Evolutionary conservation across 2,113 vertebrate genomes (phyloP).

Genomic region (Casuarius casuarius): DNA sequence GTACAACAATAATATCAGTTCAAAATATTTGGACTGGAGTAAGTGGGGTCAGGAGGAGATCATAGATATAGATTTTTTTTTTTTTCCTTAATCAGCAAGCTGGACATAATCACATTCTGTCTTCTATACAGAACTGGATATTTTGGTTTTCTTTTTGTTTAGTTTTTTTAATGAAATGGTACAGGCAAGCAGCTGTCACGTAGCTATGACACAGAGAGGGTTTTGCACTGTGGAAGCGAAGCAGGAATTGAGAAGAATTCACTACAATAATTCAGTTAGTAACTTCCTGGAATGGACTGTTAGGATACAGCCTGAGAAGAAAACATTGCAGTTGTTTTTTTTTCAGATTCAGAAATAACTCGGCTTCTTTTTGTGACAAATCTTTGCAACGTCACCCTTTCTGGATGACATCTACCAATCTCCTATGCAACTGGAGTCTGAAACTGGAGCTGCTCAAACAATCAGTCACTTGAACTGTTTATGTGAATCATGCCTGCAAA

Average conservation of each 20-base stretch:
- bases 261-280: not conserved
- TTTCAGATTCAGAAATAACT: constrained; percentile 46
- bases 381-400: constrained; percentile 1
- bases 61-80: constrained; percentile 12
- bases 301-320: constrained; percentile 47
- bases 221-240: constrained; percentile 21
- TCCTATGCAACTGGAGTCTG: constrained; percentile 39
- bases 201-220: not conserved
- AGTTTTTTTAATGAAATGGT: not conserved
- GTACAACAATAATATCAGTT: constrained; percentile 19
- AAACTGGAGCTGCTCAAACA: constrained; percentile 64
- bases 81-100: not conserved
- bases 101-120: not conserved
- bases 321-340: not conserved
- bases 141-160: not conserved
- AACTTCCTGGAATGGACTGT: constrained; percentile 27
- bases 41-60: constrained; percentile 23
- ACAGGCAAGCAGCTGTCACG: constrained; percentile 35
- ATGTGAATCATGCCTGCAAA: constrained; percentile 30
- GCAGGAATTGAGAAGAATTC: constrained; percentile 21
- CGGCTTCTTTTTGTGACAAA: constrained; percentile 37
- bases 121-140: constrained; percentile 24
- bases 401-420: not conserved
- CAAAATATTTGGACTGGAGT: constrained; percentile 13
- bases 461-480: constrained; percentile 23